phyloP scores from a whole-genome alignment of 2,113 vertebrate species.

The Pterocles orientalis region DNA sequence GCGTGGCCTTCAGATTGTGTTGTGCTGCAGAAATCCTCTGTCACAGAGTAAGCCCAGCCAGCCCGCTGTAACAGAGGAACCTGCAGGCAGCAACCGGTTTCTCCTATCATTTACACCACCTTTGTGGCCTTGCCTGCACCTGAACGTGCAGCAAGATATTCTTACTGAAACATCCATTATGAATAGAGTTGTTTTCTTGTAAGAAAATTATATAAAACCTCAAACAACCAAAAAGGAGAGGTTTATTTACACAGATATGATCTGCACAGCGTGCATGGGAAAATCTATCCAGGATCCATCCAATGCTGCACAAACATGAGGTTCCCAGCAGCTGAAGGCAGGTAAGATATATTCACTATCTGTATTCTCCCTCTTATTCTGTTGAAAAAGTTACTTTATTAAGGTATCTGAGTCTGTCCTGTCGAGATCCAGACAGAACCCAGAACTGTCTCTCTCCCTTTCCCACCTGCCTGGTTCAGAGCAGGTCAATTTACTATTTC shows the following conservation, averaged over 20 bases:
- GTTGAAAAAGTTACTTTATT: neutral
- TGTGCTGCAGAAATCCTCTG: neutral
- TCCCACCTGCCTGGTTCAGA: neutral
- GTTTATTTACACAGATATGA: neutral
- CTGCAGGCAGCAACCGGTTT: neutral
- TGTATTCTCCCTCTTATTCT: neutral
- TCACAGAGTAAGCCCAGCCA: neutral
- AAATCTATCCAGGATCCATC: neutral
- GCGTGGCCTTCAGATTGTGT: neutral
- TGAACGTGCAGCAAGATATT: neutral
- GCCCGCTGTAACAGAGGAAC: neutral
- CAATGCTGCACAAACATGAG: fast-evolving
- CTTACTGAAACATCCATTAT: neutral
- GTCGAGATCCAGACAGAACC: neutral
- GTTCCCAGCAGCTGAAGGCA: neutral
- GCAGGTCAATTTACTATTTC: neutral
- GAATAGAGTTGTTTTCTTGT: neutral
- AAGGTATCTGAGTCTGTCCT: neutral
- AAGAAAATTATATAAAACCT: neutral
- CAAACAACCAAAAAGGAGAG: neutral
- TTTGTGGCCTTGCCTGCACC: neutral
- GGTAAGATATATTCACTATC: neutral
- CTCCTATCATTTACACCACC: fast-evolving
- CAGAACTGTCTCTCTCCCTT: neutral
- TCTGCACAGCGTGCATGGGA: neutral